Evolutionary conservation across 2,113 vertebrate species (phyloP), one percentile per base, ranked within the genome.

Genomic region (Petrocephalus microphthalmus): DNA sequence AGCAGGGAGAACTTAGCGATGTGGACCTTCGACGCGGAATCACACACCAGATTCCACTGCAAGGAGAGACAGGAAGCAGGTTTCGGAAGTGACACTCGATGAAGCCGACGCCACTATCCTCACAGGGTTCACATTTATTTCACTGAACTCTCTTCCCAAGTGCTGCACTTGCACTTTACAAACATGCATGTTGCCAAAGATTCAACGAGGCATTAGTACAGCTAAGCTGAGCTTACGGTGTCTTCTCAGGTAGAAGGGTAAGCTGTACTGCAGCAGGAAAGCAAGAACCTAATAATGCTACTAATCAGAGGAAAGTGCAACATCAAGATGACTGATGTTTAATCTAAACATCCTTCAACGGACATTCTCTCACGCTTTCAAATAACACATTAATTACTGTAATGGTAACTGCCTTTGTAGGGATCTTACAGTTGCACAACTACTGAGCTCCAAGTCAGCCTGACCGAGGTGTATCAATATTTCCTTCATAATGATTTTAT

Each of bases 1-100:
- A 99, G 93, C 29, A 99, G 94, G 74, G 98, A 99, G 93, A 99
- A 99, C 91, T 99, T 99, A 89, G 98, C 97, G 88, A 99, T 99
- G 91, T 99, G 98, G 90, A 99, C 98, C 93, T 97, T 97, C 97
- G 97, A 97, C 85, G 96, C 94, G 13, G 96, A 97, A 15, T 97
- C 95, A 91, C 97, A 98, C 93, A 99, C 97, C 94, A 99, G 96
- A 93, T 97, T 96, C 97, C 97, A 99, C 98, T 99, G 93, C 29
- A 92, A 95, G 25, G 89, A 94, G 87, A 88, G 92, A 92, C 37
- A 78, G 67, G 6, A 25, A 52, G 81, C 22, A 15, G 42, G 3
- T 78, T 42, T 42, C 6, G 29, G 25, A 78, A 19, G 0, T 7
- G 33, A 78, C 71, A 42, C 33, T 78, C 19, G 7, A 74, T 74